These are phyloP conservation scores for Drosophila biarmipes DNA, from an alignment of 1,140 invertebrate species.

Conservation along the genomic window DNA sequence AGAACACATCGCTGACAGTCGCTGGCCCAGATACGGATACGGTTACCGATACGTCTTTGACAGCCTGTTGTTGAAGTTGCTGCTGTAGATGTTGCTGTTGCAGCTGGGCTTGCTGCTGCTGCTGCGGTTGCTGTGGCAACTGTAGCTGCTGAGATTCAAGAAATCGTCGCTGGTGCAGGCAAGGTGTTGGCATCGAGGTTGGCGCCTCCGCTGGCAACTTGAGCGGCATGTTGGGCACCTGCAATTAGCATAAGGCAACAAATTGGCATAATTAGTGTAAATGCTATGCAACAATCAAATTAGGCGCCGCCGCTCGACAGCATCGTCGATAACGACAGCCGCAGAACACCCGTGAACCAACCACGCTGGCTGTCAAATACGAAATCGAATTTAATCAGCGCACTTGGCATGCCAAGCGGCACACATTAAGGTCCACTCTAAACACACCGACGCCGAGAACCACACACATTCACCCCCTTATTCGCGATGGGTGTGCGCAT, in stretches of 20 bases:
- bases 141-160: conserved; percentile 69
- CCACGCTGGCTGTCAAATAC: conserved; percentile 42
- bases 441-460: conserved; percentile 5
- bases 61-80: conserved; percentile 15
- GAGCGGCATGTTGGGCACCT: conserved; percentile 83
- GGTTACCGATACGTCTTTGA: conserved; percentile 28
- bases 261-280: conserved; percentile 66
- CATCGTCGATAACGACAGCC: conserved; percentile 15
- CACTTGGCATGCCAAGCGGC: conserved; percentile 41
- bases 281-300: conserved; percentile 47
- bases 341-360: conserved; percentile 9
- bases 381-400: conserved; percentile 60
- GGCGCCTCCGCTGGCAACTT: conserved; percentile 41
- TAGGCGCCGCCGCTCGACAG: conserved; percentile 42
- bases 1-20: conserved; percentile 55
- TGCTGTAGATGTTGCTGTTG: conserved; percentile 21
- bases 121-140: conserved; percentile 54
- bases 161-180: conserved; percentile 73
- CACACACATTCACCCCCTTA: conserved; percentile 9
- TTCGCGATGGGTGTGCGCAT: conserved; percentile 8
- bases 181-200: conserved; percentile 42
- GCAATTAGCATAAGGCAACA: conserved; percentile 66
- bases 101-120: conserved; percentile 23
- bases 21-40: conserved; percentile 45
- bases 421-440: conserved; percentile 7